Evolutionary conservation across 2,888 invertebrate species (phyloP), one percentile per base, ranked within the genome.

Genomic region (Abrostola tripartita): DNA sequence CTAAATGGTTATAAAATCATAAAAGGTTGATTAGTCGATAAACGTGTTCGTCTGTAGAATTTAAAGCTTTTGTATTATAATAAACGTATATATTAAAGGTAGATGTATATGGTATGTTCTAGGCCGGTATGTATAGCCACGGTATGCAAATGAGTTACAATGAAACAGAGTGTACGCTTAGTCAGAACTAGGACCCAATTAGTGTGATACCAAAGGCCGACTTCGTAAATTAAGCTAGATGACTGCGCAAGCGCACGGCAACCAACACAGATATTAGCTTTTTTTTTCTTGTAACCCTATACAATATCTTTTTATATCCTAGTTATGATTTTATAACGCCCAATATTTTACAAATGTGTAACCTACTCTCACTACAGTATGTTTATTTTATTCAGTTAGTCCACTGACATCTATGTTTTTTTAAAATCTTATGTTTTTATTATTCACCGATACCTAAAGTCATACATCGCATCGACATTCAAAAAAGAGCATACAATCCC

Each of bases 161-260:
- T 63, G 69, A 70, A 76, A 65, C 54, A 65, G 52, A 73, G 56
- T 67, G 68, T 62, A 56, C 61, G 66, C 64, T 78, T 75, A 80
- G 68, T 68, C 68, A 71, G 71, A 77, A 73, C 75, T 73, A 69
- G 69, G 73, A 60, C 58, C 77, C 76, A 79, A 80, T 80, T 81
- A 81, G 73, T 49, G 70, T 36, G 57, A 69, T 73, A 75, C 47
- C 64, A 70, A 67, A 70, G 70, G 68, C 68, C 68, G 67, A 61
- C 52, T 71, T 68, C 68, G 62, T 65, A 78, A 73, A 79, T 75
- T 76, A 79, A 68, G 57, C 59, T 61, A 61, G 42, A 67, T 61
- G 78, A 75, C 56, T 51, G 38, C 61, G 44, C 57, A 10, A 44
- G 37, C 57, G 44, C 65, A 59, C 64, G 57, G 42, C 51, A 65